These are phyloP conservation scores for Pangasianodon gigas DNA, from an alignment of 2,113 vertebrate genomes.

Conservation along the genomic window DNA sequence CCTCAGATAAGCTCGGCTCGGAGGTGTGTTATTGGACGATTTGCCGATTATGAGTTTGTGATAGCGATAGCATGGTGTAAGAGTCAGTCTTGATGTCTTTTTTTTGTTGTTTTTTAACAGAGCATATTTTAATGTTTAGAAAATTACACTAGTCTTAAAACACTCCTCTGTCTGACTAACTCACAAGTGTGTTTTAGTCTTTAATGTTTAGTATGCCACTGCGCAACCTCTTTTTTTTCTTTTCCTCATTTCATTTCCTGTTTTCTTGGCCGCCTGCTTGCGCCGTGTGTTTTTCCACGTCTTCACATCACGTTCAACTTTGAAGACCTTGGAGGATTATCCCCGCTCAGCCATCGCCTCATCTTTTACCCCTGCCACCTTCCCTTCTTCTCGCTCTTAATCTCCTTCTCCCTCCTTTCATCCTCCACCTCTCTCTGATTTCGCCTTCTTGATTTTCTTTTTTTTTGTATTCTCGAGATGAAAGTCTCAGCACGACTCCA, in stretches of 20 bases:
- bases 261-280: background rate
- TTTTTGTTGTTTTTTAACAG: background rate
- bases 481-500: constrained; percentile 76
- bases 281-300: background rate
- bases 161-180: background rate
- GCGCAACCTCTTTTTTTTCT: background rate
- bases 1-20: constrained; percentile 38
- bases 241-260: constrained; percentile 13
- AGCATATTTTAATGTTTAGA: background rate
- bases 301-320: constrained; percentile 9
- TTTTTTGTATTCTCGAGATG: constrained; percentile 69
- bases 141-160: background rate
- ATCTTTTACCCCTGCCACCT: constrained; percentile 17
- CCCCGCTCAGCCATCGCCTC: constrained; percentile 17
- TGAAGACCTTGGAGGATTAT: constrained; percentile 27
- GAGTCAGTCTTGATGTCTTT: background rate
- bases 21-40: constrained; percentile 32
- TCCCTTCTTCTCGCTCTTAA: constrained; percentile 50
- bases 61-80: background rate
- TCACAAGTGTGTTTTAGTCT: background rate
- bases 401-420: constrained; percentile 58
- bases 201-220: background rate
- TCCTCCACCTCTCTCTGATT: constrained; percentile 59
- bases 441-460: constrained; percentile 51
- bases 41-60: constrained; percentile 15